These are phyloP conservation scores for Lucifuga dentata DNA, from an alignment of 2,113 vertebrate genomes.

Conservation along the genomic window DNA sequence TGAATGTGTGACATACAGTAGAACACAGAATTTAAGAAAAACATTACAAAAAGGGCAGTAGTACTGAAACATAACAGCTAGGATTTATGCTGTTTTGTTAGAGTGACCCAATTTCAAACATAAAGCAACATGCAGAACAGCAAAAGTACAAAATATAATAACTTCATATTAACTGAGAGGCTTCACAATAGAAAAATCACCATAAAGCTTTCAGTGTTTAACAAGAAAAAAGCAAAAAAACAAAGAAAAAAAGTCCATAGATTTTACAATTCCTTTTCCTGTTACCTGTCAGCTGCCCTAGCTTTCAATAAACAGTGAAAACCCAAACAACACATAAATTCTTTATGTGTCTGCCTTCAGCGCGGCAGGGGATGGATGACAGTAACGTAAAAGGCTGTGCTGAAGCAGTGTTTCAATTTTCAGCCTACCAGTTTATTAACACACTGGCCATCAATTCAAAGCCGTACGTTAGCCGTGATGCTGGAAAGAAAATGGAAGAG, in stretches of 20 bases:
- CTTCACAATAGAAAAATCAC: too few relatives aligned
- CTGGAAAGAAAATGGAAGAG: conserved; percentile 1
- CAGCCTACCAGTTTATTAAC: conserved; percentile 11
- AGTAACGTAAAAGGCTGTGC: background rate
- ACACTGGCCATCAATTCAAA: conserved; percentile 17
- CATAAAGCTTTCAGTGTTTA: too few relatives aligned
- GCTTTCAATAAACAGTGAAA: conserved; percentile 21
- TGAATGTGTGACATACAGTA: conserved; percentile 10
- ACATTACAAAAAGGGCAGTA: background rate
- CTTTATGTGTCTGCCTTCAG: background rate
- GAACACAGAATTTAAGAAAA: background rate
- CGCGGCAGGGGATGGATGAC: conserved; percentile 3
- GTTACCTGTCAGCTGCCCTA: conserved; percentile 7
- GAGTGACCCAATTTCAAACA: conserved; percentile 10
- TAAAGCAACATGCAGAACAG: too few relatives aligned
- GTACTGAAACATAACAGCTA: conserved; percentile 1
- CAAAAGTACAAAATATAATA: too few relatives aligned
- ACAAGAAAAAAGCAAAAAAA: too few relatives aligned
- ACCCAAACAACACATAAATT: background rate
- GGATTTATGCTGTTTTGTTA: background rate
- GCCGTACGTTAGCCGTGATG: conserved; percentile 9
- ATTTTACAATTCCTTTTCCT: background rate
- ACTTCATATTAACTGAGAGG: too few relatives aligned
- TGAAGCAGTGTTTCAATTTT: conserved; percentile 19
- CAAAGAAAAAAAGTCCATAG: too few relatives aligned